A percentile compares a stretch with the other conserved stretches of the same genome.
Conservation (phyloP, 1,140 invertebrate species). For the Leptopilina clavipes region DNA sequence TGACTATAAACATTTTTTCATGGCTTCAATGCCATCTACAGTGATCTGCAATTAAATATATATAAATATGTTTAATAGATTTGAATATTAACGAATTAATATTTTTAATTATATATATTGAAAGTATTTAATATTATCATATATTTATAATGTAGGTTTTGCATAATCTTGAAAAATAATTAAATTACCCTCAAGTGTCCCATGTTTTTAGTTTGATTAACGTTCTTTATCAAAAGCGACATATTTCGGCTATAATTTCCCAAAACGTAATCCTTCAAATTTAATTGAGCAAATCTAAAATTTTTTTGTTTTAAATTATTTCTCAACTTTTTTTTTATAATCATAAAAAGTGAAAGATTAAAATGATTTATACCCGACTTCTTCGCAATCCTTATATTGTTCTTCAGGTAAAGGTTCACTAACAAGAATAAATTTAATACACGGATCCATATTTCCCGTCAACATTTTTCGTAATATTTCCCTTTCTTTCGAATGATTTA, state of each 20-base stretch:
- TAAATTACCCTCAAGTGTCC: conserved; percentile 60
- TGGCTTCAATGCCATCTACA: conserved; percentile 16
- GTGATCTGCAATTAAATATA: conserved; percentile 37
- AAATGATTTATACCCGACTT: conserved; percentile 60
- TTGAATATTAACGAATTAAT: no score
- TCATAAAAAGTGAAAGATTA: conserved; percentile 23
- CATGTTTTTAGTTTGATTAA: conserved; percentile 49
- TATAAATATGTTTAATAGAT: no score
- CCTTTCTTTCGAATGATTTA: conserved; percentile 53
- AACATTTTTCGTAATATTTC: conserved; percentile 60
- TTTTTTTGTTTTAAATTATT: conserved; percentile 32
- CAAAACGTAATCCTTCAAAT: conserved; percentile 63
- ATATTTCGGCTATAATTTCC: conserved; percentile 45
- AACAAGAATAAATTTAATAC: conserved; percentile 63
- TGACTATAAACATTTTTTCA: conserved; percentile 33
- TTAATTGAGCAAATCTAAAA: conserved; percentile 61
- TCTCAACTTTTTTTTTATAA: conserved; percentile 17
- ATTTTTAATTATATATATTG: no score
- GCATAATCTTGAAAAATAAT: not conserved
- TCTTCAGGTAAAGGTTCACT: conserved; percentile 63
- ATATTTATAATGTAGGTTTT: not conserved
- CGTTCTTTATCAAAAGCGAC: conserved; percentile 52
- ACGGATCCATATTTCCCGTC: conserved; percentile 53
- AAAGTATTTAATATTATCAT: no score
- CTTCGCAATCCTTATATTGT: conserved; percentile 63